Conservation (phyloP, 2,797 vertebrate species). For the Scleropages formosus region DNA sequence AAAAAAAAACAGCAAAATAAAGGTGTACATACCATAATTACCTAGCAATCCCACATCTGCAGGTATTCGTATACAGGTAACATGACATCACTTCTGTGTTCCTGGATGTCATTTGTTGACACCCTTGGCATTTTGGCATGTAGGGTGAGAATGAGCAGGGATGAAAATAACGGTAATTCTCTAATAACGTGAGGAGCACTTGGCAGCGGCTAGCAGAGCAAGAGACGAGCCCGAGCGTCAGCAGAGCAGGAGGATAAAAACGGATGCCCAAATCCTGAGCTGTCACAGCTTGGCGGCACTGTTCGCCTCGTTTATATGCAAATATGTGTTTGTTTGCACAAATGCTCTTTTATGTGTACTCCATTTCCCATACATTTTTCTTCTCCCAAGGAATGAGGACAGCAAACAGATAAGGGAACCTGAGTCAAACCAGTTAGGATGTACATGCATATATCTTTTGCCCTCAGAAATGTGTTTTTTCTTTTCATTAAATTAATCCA, state of each 20-base stretch:
- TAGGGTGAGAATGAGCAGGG: not conserved
- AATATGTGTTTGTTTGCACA: constrained; percentile 22
- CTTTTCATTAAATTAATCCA: not conserved
- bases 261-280: not conserved
- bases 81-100: no score
- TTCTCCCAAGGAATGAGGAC: not conserved
- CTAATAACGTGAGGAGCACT: constrained; percentile 13
- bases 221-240: not conserved
- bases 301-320: constrained; percentile 33
- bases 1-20: no score
- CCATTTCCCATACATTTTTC: not conserved
- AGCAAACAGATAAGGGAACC: not conserved
- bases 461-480: not conserved
- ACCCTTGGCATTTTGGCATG: not conserved
- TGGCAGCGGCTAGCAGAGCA: constrained; percentile 5
- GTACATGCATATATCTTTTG: not conserved
- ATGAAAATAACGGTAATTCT: not conserved
- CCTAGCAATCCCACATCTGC: no score
- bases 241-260: not conserved
- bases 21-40: no score
- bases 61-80: no score
- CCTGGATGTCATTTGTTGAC: no score
- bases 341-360: constrained; percentile 1
- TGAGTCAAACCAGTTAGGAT: not conserved
- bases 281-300: not conserved